Conservation (phyloP, 1,140 invertebrate species). For the Triops cancriformis region DNA sequence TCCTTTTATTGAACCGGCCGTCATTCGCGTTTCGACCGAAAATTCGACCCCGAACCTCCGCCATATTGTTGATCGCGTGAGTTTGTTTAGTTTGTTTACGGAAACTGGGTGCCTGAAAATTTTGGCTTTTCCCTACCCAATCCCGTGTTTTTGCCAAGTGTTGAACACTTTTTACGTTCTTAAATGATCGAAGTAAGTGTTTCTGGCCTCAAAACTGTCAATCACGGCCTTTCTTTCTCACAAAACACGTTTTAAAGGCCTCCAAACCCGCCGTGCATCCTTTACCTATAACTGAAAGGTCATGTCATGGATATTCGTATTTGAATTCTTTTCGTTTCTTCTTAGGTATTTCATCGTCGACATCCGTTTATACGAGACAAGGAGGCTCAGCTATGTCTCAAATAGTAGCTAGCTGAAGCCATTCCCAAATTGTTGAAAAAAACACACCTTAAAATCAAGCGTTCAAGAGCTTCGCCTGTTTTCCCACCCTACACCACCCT, state of each 20-base stretch:
- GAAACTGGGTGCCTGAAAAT: slow-evolving; percentile 7
- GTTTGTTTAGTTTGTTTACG: slow-evolving; percentile 14
- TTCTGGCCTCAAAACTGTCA: not conserved
- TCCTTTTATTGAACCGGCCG: not conserved
- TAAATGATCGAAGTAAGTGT: slow-evolving; percentile 1
- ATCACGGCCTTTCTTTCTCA: not conserved
- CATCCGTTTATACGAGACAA: not conserved
- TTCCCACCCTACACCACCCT: not conserved
- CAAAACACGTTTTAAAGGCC: not conserved
- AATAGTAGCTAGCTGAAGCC: not conserved
- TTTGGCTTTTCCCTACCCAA: slow-evolving; percentile 1
- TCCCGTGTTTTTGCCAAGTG: not conserved
- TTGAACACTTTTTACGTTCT: not conserved
- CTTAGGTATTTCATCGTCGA: not conserved
- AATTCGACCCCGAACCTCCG: not conserved
- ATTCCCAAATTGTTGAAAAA: not conserved
- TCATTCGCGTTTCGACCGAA: not conserved
- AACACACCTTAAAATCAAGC: not conserved
- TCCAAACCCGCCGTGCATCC: not conserved
- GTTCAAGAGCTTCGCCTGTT: not conserved
- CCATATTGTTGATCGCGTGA: slow-evolving; percentile 13
- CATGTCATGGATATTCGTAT: not conserved
- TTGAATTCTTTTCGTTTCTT: not conserved
- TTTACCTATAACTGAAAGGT: not conserved
- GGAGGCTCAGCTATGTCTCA: not conserved